phyloP scores from a whole-genome alignment of 2,113 vertebrate species.

The Passer domesticus region DNA sequence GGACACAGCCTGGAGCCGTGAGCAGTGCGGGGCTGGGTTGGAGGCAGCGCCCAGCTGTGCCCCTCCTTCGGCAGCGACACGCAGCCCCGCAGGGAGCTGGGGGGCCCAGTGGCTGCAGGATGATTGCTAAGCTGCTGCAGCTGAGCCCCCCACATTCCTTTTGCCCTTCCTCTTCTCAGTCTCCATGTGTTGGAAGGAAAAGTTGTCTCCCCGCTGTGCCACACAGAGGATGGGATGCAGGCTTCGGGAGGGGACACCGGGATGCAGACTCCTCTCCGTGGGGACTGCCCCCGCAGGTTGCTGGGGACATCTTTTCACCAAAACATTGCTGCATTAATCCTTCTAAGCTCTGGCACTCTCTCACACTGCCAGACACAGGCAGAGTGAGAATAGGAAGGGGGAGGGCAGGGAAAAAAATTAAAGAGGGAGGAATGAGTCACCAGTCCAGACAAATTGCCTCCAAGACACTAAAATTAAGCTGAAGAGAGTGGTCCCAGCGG shows the following conservation, averaged over 20 bases:
- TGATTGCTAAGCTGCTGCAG: background rate
- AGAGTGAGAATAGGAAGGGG: background rate
- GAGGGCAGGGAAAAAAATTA: background rate
- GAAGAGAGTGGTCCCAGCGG: conserved; percentile 26
- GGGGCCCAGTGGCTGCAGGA: background rate
- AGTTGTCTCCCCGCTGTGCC: background rate
- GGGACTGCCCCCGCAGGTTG: background rate
- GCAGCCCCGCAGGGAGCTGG: background rate
- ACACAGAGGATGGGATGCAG: background rate
- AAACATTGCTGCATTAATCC: background rate
- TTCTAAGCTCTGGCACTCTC: background rate
- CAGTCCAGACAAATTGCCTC: conserved; percentile 59
- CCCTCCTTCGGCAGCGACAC: background rate
- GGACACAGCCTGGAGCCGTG: background rate
- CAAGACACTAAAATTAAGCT: conserved; percentile 60
- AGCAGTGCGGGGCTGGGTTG: background rate
- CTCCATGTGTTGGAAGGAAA: background rate
- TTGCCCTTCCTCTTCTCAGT: background rate
- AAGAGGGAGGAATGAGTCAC: conserved; percentile 62
- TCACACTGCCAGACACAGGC: background rate
- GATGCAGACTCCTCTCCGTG: fast-evolving
- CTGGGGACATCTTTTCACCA: background rate
- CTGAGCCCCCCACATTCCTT: background rate
- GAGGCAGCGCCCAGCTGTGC: background rate
- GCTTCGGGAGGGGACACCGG: background rate